A percentile compares a stretch with the other conserved stretches of the same genome.
These are phyloP conservation scores for Bombus waltoni DNA, from an alignment of 1,140 invertebrate species.

Conservation along the genomic window DNA sequence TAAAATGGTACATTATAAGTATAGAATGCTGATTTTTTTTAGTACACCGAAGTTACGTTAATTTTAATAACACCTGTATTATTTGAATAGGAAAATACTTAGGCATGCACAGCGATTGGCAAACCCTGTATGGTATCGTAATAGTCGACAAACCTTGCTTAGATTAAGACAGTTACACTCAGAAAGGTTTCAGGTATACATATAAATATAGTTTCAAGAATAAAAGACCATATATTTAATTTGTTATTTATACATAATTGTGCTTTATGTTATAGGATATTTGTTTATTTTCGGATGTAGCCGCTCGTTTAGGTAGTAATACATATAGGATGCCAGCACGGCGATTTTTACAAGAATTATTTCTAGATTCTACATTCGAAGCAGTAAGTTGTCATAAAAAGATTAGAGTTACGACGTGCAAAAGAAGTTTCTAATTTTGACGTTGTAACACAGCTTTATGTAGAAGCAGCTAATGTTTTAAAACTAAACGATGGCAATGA, in stretches of 20 bases:
- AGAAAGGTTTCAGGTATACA: constrained; percentile 80
- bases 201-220: constrained; percentile 8
- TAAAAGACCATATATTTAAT: not conserved
- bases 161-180: constrained; percentile 94
- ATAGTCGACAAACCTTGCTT: constrained; percentile 87
- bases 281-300: constrained; percentile 97
- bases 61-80: constrained; percentile 22
- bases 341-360: constrained; percentile 96
- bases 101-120: constrained; percentile 87
- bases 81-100: constrained; percentile 82
- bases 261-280: constrained; percentile 89
- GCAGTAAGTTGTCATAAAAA: constrained; percentile 71
- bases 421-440: constrained; percentile 23
- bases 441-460: constrained; percentile 65
- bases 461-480: constrained; percentile 73
- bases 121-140: constrained; percentile 87
- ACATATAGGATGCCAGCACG: constrained; percentile 92
- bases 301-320: constrained; percentile 89
- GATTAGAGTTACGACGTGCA: not conserved
- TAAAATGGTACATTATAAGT: not conserved
- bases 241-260: constrained; percentile 22
- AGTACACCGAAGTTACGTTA: not conserved
- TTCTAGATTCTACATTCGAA: constrained; percentile 93
- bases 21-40: not conserved
- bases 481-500: constrained; percentile 67